phyloP scores from a whole-genome alignment of 2,797 vertebrate species.

The Crenuchus spilurus region DNA sequence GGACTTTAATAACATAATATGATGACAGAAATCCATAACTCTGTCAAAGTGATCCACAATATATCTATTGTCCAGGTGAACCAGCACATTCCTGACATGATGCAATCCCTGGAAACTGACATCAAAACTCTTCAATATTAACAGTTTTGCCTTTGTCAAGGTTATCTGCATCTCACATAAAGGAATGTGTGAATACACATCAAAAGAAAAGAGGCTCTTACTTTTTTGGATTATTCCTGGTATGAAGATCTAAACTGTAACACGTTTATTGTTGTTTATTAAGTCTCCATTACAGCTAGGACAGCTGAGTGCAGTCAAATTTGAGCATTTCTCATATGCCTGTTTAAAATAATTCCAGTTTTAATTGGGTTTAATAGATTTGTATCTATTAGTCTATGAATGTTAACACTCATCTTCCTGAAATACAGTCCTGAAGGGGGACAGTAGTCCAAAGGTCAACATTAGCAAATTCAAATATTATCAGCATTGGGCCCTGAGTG shows the following conservation, averaged over 20 bases:
- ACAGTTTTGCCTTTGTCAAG: conserved; percentile 43
- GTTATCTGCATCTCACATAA: background rate
- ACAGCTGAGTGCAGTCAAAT: background rate
- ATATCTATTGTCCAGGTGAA: conserved; percentile 22
- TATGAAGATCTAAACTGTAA: no score
- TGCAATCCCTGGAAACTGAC: conserved; percentile 24
- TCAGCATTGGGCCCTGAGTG: no score
- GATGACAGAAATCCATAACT: conserved; percentile 8
- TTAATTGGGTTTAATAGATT: background rate
- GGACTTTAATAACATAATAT: background rate
- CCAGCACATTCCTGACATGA: conserved; percentile 19
- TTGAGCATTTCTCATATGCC: background rate
- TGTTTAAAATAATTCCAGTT: background rate
- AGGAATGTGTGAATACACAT: background rate
- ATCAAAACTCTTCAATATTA: background rate
- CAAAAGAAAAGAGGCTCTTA: no score
- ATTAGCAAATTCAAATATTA: no score
- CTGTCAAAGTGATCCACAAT: conserved; percentile 12
- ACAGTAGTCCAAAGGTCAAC: no score
- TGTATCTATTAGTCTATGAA: background rate
- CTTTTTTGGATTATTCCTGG: no score
- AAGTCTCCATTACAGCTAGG: background rate
- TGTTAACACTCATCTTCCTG: no score
- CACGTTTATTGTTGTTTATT: background rate
- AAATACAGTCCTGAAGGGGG: no score